A percentile compares a stretch with the other conserved stretches of the same genome.
phyloP scores from a whole-genome alignment of 2,797 vertebrate species.

The Naso thynnoides region DNA sequence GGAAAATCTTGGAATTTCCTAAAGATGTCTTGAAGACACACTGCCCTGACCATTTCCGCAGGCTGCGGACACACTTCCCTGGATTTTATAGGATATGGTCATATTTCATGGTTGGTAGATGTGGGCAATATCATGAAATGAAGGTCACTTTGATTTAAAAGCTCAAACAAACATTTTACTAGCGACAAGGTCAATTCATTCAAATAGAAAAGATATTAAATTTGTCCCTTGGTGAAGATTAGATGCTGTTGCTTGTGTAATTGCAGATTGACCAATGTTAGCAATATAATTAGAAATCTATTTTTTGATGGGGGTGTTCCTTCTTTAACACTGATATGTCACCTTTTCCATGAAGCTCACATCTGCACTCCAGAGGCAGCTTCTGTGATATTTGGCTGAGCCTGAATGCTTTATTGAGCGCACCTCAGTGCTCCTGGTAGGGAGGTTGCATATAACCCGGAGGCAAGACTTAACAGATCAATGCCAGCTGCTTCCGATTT shows the following conservation, averaged over 20 bases:
- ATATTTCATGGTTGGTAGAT: constrained; percentile 48
- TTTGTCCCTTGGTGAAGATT: background rate
- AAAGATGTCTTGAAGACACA: background rate
- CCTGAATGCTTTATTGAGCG: constrained; percentile 43
- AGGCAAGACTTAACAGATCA: constrained; percentile 58
- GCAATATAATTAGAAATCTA: background rate
- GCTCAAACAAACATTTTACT: constrained; percentile 49
- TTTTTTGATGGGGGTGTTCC: background rate
- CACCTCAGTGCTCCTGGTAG: constrained; percentile 33
- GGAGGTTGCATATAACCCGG: constrained; percentile 51
- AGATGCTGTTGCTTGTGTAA: background rate
- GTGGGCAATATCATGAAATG: constrained; percentile 39
- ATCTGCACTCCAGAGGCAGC: constrained; percentile 19
- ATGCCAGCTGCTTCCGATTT: constrained; percentile 51
- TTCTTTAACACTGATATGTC: background rate
- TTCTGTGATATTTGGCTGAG: constrained; percentile 44
- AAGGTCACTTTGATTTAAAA: constrained; percentile 60
- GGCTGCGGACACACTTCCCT: background rate
- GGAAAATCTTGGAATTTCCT: background rate
- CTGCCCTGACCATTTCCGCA: background rate
- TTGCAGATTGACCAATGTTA: background rate
- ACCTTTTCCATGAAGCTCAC: background rate
- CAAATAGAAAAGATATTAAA: background rate
- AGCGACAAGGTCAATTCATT: constrained; percentile 32
- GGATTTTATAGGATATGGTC: constrained; percentile 43